Evolutionary conservation across 2,113 vertebrate species (phyloP).

Genomic region (Clarias macrocephalus): DNA sequence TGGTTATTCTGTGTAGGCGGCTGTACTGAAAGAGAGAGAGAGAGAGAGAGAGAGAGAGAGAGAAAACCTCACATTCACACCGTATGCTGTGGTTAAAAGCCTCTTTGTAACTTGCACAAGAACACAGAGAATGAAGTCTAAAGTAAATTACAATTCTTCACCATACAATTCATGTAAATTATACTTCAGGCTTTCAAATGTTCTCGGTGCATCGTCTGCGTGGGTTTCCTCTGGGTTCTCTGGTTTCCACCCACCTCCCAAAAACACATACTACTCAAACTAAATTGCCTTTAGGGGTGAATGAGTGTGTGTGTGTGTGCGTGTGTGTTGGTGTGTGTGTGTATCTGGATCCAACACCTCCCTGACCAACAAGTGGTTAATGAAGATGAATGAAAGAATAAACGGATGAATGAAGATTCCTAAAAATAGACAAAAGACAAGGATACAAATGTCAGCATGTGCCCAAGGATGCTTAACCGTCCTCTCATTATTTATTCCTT

Average conservation of each 20-base stretch:
- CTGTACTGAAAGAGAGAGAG: neutral
- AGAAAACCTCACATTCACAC: constrained; percentile 20
- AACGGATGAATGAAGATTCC: neutral
- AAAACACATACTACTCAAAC: neutral
- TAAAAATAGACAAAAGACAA: neutral
- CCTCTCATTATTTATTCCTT: constrained; percentile 64
- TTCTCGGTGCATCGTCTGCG: neutral
- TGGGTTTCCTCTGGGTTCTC: neutral
- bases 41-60: neutral
- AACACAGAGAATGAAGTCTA: neutral
- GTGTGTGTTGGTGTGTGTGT: neutral
- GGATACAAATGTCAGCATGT: constrained; percentile 23
- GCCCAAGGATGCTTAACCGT: neutral
- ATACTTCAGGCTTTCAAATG: neutral
- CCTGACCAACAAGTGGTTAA: neutral
- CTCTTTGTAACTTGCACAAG: constrained; percentile 9
- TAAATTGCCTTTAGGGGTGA: neutral
- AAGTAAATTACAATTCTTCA: constrained; percentile 4
- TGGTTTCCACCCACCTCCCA: neutral
- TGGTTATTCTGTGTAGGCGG: constrained; percentile 28
- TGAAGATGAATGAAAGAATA: neutral
- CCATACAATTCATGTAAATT: constrained; percentile 4
- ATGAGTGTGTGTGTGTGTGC: neutral
- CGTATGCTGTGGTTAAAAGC: constrained; percentile 33
- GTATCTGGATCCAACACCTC: neutral